Evolutionary conservation across 2,113 vertebrate genomes (phyloP).

Genomic region (Xiphophorus couchianus): DNA sequence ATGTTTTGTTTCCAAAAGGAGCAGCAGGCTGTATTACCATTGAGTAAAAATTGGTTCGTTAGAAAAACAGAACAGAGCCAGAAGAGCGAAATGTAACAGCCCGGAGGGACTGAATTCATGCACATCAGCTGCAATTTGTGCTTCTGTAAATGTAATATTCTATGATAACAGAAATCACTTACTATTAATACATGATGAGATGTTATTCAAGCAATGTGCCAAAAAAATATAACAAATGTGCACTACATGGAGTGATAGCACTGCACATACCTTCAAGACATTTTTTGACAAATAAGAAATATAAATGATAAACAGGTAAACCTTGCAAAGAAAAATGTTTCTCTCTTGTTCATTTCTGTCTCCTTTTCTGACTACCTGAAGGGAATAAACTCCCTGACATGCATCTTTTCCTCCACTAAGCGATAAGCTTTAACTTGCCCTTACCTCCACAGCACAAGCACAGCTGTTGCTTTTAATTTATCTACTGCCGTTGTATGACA

Average conservation of each 20-base stretch:
- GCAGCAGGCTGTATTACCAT: slow-evolving; percentile 18
- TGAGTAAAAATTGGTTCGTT: slow-evolving; percentile 6
- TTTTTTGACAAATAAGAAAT: slow-evolving; percentile 19
- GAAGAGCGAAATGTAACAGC: neutral
- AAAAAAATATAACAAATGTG: neutral
- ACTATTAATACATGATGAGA: slow-evolving; percentile 17
- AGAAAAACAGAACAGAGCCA: neutral
- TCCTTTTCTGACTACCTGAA: slow-evolving; percentile 24
- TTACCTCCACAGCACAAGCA: slow-evolving; percentile 33
- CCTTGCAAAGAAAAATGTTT: neutral
- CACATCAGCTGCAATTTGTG: neutral
- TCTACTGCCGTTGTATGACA: slow-evolving; percentile 52
- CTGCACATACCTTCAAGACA: neutral
- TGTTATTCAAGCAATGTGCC: neutral
- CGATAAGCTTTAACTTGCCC: slow-evolving; percentile 49
- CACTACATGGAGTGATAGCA: neutral
- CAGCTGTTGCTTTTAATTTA: slow-evolving; percentile 64
- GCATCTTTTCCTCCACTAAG: slow-evolving; percentile 20
- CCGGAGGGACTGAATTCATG: neutral
- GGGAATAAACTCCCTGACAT: slow-evolving; percentile 43
- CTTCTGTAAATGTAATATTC: neutral
- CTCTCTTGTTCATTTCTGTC: slow-evolving; percentile 6
- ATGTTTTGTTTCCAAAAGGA: neutral
- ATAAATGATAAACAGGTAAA: slow-evolving; percentile 22
- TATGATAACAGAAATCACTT: slow-evolving; percentile 8